Conservation (phyloP, 2,113 vertebrate genomes). For the Mesocricetus auratus region DNA sequence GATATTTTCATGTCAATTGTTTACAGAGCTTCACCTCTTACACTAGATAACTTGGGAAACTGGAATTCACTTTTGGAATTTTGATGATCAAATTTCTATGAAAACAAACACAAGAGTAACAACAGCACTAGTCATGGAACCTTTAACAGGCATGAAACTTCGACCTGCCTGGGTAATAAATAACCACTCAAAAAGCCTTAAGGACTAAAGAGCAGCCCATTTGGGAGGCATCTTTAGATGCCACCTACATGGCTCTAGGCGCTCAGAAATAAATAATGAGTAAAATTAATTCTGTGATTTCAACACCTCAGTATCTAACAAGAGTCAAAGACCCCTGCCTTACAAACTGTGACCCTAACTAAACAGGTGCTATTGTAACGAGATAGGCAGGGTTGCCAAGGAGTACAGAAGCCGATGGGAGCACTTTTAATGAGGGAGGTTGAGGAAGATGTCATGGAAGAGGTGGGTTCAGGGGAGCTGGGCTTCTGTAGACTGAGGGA, state of each 20-base stretch:
- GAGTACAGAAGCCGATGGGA: not conserved
- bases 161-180: not conserved
- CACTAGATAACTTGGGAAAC: not conserved
- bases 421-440: not conserved
- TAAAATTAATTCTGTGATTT: not conserved
- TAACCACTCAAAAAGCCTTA: not conserved
- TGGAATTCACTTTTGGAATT: slow-evolving; percentile 10
- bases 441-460: not conserved
- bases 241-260: not conserved
- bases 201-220: not conserved
- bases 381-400: not conserved
- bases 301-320: not conserved
- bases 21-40: not conserved
- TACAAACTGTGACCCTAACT: not conserved
- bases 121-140: not conserved
- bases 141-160: not conserved
- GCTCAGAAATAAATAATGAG: slow-evolving; percentile 1
- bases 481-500: not conserved
- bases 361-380: not conserved
- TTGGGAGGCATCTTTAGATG: not conserved
- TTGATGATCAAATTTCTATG: not conserved
- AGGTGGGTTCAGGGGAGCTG: not conserved
- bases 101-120: slow-evolving; percentile 3
- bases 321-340: not conserved
- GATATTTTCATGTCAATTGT: not conserved